Conservation (phyloP, 1,140 invertebrate genomes). For the Ceratosolen fusciceps region DNA sequence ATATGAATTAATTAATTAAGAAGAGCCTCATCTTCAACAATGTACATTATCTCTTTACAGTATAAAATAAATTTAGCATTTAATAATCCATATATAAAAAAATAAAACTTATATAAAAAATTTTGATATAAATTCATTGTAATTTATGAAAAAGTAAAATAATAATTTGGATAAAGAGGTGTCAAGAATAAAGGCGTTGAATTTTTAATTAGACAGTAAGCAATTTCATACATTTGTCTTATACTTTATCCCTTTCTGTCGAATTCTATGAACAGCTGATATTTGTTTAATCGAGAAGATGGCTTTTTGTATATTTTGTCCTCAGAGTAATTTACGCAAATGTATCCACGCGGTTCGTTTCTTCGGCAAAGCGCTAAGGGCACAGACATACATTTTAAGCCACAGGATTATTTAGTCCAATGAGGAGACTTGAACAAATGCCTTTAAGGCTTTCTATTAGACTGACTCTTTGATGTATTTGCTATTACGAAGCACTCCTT, state of each 20-base stretch:
- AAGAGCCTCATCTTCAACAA: too few species aligned
- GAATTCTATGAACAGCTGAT: slow-evolving; percentile 48
- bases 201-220: background rate
- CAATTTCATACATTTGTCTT: background rate
- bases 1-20: too few species aligned
- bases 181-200: slow-evolving; percentile 50
- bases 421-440: slow-evolving; percentile 72
- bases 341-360: slow-evolving; percentile 56
- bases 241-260: background rate
- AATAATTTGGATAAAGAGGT: too few species aligned
- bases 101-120: too few species aligned
- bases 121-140: too few species aligned
- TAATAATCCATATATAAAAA: too few species aligned
- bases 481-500: slow-evolving; percentile 66
- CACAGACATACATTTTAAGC: background rate
- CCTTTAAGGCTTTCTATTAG: slow-evolving; percentile 73
- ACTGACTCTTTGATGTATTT: slow-evolving; percentile 70
- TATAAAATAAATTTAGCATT: too few species aligned
- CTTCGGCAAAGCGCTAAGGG: slow-evolving; percentile 50
- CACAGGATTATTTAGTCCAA: slow-evolving; percentile 71
- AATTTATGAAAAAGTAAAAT: too few species aligned
- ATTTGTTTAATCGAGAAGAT: slow-evolving; percentile 68
- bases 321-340: slow-evolving; percentile 59
- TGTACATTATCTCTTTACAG: too few species aligned
- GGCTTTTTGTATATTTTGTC: slow-evolving; percentile 66